phyloP scores from a whole-genome alignment of 2,797 vertebrate species.

The Falco biarmicus region DNA sequence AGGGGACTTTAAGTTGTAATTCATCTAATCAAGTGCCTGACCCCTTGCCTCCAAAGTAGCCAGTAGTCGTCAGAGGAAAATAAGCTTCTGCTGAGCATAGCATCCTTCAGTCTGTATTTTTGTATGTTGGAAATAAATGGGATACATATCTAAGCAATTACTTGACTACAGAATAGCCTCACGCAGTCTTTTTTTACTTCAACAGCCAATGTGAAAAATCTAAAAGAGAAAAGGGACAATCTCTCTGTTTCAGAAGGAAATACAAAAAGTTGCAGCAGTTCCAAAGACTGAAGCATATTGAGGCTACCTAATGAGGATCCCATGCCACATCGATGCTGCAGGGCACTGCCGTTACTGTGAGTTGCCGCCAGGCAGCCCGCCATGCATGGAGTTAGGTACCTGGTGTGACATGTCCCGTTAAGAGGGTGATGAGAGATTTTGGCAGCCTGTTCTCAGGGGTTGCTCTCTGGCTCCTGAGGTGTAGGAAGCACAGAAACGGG shows the following conservation, averaged over 20 bases:
- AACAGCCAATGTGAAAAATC: background rate
- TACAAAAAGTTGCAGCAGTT: background rate
- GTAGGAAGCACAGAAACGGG: background rate
- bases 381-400: background rate
- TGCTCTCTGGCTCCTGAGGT: background rate
- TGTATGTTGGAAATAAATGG: slow-evolving; percentile 39
- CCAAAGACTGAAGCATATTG: background rate
- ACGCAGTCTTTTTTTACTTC: background rate
- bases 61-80: slow-evolving; percentile 65
- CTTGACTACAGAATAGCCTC: background rate
- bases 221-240: background rate
- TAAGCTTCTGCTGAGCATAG: slow-evolving; percentile 57
- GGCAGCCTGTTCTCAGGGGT: background rate
- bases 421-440: slow-evolving; percentile 17
- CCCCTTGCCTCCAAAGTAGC: slow-evolving; percentile 75
- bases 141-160: background rate
- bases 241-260: background rate
- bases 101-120: slow-evolving; percentile 68
- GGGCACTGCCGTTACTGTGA: fast-evolving
- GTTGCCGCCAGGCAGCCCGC: background rate
- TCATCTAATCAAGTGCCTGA: slow-evolving; percentile 82
- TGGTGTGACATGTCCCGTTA: fast-evolving
- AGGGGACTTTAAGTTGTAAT: slow-evolving; percentile 76
- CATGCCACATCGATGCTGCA: fast-evolving
- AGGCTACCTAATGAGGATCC: background rate